Percentiles rank a stretch among this genome's conserved stretches.
These are phyloP conservation scores for Agapornis canus DNA, from an alignment of 2,797 vertebrate species.

Conservation along the genomic window DNA sequence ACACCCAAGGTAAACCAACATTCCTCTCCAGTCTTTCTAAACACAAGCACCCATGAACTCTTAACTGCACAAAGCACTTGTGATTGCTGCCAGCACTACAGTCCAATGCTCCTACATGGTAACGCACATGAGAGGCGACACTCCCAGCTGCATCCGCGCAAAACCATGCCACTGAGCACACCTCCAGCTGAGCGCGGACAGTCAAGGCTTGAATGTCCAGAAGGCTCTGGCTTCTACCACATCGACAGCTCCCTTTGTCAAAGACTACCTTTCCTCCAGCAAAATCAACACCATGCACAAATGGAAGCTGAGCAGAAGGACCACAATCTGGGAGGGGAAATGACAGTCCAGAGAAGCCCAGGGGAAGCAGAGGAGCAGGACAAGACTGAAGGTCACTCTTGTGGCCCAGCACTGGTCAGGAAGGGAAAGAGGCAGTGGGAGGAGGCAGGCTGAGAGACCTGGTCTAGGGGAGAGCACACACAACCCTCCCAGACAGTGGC, in stretches of 20 bases:
- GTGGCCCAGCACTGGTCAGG: background rate
- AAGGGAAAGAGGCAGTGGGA: background rate
- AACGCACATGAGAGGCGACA: rapidly evolving
- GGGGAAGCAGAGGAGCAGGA: background rate
- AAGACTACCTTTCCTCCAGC: background rate
- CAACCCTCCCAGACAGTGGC: background rate
- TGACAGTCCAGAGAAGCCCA: background rate
- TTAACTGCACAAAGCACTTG: rapidly evolving
- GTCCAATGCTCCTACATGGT: rapidly evolving
- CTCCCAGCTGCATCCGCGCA: background rate
- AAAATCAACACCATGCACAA: background rate
- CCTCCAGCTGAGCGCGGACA: rapidly evolving
- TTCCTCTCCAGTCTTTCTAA: background rate
- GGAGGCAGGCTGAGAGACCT: background rate
- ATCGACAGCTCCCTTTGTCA: rapidly evolving
- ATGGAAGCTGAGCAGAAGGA: background rate
- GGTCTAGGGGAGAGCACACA: background rate
- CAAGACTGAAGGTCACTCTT: background rate
- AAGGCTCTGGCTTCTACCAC: background rate
- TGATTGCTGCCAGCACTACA: background rate
- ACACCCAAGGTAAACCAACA: background rate
- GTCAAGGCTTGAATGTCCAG: rapidly evolving
- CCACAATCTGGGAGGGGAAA: background rate
- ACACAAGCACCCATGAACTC: background rate
- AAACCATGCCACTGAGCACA: rapidly evolving